Base-by-base conservation (phyloP, 1,140 invertebrate genomes). In the Nasonia longicornis region DNA sequence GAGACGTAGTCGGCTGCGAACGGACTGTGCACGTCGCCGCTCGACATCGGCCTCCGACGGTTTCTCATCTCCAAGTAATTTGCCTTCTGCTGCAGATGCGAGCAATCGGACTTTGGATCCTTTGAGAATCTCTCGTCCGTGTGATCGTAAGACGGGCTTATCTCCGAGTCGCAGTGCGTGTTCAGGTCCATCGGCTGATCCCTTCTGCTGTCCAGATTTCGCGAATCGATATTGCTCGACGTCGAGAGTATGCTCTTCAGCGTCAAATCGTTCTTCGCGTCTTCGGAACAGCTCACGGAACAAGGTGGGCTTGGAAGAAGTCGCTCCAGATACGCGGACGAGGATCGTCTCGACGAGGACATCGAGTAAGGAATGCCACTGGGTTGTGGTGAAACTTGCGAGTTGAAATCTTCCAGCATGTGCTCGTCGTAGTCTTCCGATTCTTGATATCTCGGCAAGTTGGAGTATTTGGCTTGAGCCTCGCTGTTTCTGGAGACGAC, bases 371-470 rank as follows among this genome's bases (percentile, higher is more conserved):
- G 93, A 58, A 94, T 93, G 2, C 93, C 93, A 83, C 93, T 94
- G 1, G 93, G 93, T 80, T 94, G 93, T 0, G 94, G 93, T 2
- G 94, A 94, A 77, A 93, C 92, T 79, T 93, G 93, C 0, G 93
- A 76, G 42, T 77, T 16, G 42, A 86, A 83, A 42, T 89, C 88
- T 20, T 87, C 86, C 16, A 86, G 72, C 1, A 86, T 82, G 52
- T 84, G 84, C 48, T 89, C 86, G 63, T 87, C 84, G 12, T 84
- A 83, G 10, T 87, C 81, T 67, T 87, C 26, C 85, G 42, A n/a
- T 87, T 87, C 38, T 86, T 86, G 82, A 77, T 86, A 84, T 84
- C 77, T 58, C 64, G 85, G 69, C 52, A 70, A 38, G 67, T 26
- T 82, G n/a, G 83, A 83, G 64, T 83, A 83, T 38, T 89, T 88